Evolutionary conservation across 2,888 invertebrate species (phyloP).

Genomic region (Nephrocerus scutellatus): DNA sequence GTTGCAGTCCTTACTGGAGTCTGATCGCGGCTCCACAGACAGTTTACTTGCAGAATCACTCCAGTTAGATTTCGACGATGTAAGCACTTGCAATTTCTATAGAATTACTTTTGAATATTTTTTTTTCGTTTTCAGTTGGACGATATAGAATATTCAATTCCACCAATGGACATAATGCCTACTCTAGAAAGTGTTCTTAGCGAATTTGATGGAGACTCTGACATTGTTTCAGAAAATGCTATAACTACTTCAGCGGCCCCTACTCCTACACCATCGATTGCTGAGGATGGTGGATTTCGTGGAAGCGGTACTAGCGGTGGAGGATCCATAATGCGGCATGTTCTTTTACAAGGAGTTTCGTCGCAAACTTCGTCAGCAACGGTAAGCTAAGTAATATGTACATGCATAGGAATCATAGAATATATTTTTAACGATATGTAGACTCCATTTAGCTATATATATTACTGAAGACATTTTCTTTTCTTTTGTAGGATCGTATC

Average conservation of each 20-base stretch:
- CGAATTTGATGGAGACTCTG: conserved; percentile 62
- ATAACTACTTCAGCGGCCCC: conserved; percentile 37
- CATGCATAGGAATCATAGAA: neutral
- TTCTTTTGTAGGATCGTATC: conserved; percentile 65
- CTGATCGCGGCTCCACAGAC: conserved; percentile 61
- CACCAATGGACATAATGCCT: conserved; percentile 66
- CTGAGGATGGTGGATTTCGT: conserved; percentile 45
- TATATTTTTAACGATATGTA: neutral
- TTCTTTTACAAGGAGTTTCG: conserved; percentile 79
- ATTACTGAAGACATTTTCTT: neutral
- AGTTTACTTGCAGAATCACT: conserved; percentile 54
- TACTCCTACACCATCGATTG: conserved; percentile 46
- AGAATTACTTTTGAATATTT: neutral
- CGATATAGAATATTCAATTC: conserved; percentile 74
- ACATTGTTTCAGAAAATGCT: conserved; percentile 49
- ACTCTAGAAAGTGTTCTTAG: conserved; percentile 76
- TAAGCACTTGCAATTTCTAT: conserved; percentile 36
- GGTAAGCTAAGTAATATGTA: conserved; percentile 50
- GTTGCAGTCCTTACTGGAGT: conserved; percentile 53
- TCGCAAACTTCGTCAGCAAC: conserved; percentile 81
- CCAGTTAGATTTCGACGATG: conserved; percentile 65
- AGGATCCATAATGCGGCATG: conserved; percentile 66
- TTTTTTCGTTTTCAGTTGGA: conserved; percentile 57
- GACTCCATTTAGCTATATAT: conserved; percentile 2
- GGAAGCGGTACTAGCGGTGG: conserved; percentile 46